These are phyloP conservation scores for Melangyna quadrimaculata DNA, from an alignment of 2,888 invertebrate genomes.

Conservation along the genomic window DNA sequence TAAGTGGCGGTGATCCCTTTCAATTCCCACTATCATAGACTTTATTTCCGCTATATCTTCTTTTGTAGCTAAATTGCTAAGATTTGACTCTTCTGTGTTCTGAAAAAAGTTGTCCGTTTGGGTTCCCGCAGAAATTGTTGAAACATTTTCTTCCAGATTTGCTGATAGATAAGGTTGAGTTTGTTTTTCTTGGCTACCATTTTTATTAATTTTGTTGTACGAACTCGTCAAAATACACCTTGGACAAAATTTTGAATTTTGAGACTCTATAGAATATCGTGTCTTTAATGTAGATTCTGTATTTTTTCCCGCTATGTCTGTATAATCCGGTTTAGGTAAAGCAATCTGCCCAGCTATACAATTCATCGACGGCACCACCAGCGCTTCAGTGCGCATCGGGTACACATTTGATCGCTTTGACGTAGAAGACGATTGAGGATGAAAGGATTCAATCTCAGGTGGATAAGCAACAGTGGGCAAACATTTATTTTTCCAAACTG, in stretches of 20 bases:
- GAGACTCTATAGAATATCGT: not conserved
- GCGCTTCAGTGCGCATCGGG: constrained; percentile 55
- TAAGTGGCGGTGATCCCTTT: constrained; percentile 76
- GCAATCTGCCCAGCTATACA: constrained; percentile 1
- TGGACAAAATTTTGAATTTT: not conserved
- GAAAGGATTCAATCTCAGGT: constrained; percentile 72
- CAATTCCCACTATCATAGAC: constrained; percentile 73
- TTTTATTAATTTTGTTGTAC: not conserved
- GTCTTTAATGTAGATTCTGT: not conserved
- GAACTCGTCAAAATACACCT: not conserved
- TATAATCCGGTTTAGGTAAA: not conserved
- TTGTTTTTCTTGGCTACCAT: not conserved
- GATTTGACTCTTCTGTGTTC: not conserved
- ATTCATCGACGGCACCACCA: constrained; percentile 10
- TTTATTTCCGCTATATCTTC: constrained; percentile 75
- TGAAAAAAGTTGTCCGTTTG: constrained; percentile 75
- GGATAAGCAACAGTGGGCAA: constrained; percentile 76
- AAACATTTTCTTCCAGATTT: constrained; percentile 68
- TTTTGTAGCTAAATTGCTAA: constrained; percentile 73
- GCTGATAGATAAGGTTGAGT: not conserved
- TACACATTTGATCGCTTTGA: constrained; percentile 65
- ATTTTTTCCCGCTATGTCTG: not conserved
- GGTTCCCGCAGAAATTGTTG: constrained; percentile 78
- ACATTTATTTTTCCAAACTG: constrained; percentile 78
- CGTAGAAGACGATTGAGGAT: constrained; percentile 6